phyloP scores from a whole-genome alignment of 2,888 invertebrate genomes.

The Arrhopalites spinosus region DNA sequence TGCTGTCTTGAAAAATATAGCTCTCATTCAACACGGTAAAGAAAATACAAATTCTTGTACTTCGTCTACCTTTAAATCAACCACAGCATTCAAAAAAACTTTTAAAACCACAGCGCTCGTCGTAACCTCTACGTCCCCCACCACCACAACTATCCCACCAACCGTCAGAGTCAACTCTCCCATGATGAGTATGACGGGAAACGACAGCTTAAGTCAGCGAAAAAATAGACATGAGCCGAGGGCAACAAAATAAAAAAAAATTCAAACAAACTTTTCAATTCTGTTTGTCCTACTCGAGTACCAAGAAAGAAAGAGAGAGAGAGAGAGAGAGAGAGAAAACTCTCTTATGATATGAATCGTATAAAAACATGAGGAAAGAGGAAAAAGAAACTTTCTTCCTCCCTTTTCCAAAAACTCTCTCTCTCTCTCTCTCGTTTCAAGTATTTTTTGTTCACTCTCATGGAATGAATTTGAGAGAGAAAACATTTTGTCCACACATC shows the following conservation, averaged over 20 bases:
- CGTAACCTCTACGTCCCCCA: not conserved
- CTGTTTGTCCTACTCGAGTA: not conserved
- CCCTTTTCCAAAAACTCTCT: not conserved
- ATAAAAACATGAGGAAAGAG: not conserved
- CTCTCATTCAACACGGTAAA: conserved; percentile 52
- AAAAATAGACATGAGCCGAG: not conserved
- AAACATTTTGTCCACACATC: no score
- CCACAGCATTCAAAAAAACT: not conserved
- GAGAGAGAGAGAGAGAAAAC: not conserved
- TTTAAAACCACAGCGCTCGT: not conserved
- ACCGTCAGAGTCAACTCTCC: not conserved
- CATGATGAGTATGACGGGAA: not conserved
- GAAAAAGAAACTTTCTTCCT: not conserved
- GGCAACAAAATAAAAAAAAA: conserved; percentile 1
- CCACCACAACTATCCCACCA: not conserved
- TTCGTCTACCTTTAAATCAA: not conserved
- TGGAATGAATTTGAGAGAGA: not conserved
- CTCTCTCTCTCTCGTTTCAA: not conserved
- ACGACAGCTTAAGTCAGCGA: not conserved
- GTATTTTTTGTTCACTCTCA: not conserved
- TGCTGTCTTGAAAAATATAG: conserved; percentile 53
- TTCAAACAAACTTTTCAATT: not conserved
- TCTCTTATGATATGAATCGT: not conserved
- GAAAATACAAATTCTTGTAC: not conserved
- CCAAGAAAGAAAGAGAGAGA: not conserved